Evolutionary conservation across 2,113 vertebrate genomes (phyloP), one percentile per base, ranked within the genome.

Genomic region (Mellivora capensis): DNA sequence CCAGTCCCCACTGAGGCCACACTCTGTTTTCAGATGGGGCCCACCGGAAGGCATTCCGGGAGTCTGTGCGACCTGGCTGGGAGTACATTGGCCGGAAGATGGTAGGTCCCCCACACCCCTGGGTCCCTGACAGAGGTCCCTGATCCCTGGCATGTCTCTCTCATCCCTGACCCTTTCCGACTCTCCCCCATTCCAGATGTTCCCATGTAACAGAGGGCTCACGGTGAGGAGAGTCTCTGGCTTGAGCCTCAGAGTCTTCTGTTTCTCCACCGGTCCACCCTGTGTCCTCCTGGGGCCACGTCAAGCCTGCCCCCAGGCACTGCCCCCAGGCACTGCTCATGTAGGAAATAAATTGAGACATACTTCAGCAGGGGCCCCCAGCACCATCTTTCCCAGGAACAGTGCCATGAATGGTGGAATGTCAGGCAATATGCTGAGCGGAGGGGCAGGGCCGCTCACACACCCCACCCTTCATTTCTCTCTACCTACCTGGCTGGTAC

Each of bases 11-110:
- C 85, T 1, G 0, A 91, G 31, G 11, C 47, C 74, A 61, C 31
- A 0, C 81, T 87, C 1, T 98, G 23, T 97, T 93, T 96, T 98
- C 98, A 99, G 99, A 99, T 79, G 99, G 98, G 71, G 95, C 97
- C 98, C 99, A 99, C 98, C 99, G 99, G 92, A 99, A 99, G 81
- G 96, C 99, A 0, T 99, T 99, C 97, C 99, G 99, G 96, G 97
- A 99, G 0, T 99, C 98, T 6, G 98, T 99, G 86, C 99, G 98
- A 93, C 99, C 99, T 0, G 99, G 99, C 98, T 99, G 99, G 99
- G 98, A 99, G 97, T 99, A 99, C 98, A 99, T 99, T 4, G 99
- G 99, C 91, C 99, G 99, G 96, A 99, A 99, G 98, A 99, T 99
- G 99, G 99, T 99, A 98, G 99, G 99, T 80, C 1, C 54, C 59